phyloP scores from a whole-genome alignment of 2,888 invertebrate species.

The Pseudococcus viburni region DNA sequence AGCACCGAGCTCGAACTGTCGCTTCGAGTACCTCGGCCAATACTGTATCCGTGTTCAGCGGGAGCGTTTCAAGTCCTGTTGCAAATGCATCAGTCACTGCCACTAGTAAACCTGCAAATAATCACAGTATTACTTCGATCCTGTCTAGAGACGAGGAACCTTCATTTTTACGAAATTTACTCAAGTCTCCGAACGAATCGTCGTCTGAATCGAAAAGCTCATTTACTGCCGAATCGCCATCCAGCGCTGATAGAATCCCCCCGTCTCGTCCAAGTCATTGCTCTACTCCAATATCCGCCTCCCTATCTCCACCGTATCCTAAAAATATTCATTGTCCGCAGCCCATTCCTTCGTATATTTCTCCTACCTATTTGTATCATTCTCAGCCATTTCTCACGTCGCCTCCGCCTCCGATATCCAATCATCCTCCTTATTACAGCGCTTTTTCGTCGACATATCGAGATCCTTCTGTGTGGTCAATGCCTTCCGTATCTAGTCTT shows the following conservation, averaged over 20 bases:
- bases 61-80: conserved; percentile 69
- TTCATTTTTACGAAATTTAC: conserved; percentile 71
- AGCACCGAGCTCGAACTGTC: conserved; percentile 72
- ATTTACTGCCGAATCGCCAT: conserved; percentile 59
- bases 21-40: conserved; percentile 20
- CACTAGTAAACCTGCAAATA: conserved; percentile 73
- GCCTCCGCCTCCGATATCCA: conserved; percentile 55
- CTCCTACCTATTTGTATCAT: conserved; percentile 59
- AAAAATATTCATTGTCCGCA: conserved; percentile 57
- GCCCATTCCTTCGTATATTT: conserved; percentile 62
- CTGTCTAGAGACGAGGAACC: conserved; percentile 76
- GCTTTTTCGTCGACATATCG: conserved; percentile 49
- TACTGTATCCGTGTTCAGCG: conserved; percentile 69
- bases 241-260: conserved; percentile 38
- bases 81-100: conserved; percentile 21
- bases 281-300: conserved; percentile 59
- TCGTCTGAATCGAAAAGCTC: conserved; percentile 56
- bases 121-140: conserved; percentile 89
- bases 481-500: conserved; percentile 67
- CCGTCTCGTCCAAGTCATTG: conserved; percentile 62
- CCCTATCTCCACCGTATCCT: conserved; percentile 49
- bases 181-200: conserved; percentile 71
- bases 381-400: conserved; percentile 55
- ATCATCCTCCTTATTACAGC: conserved; percentile 65
- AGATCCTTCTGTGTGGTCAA: conserved; percentile 60